Percentiles rank a stretch among this genome's conserved stretches.
These are phyloP conservation scores for Bradypus variegatus DNA, from an alignment of 2,797 vertebrate species.

Conservation along the genomic window DNA sequence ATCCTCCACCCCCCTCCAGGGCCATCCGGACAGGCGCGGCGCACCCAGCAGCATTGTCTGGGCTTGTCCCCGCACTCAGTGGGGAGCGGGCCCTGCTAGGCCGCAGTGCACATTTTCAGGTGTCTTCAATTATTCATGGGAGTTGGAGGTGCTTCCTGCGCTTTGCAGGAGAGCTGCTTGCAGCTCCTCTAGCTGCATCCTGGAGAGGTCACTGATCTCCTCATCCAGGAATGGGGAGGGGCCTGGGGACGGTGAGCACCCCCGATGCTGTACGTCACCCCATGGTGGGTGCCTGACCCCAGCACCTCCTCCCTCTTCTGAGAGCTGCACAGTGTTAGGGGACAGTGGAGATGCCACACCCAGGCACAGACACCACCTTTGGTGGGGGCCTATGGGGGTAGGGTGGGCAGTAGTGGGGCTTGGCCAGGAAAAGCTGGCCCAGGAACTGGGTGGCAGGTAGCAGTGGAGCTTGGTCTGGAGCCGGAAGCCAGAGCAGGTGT, in stretches of 20 bases:
- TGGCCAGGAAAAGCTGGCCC: background rate
- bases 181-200: background rate
- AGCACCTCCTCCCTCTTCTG: background rate
- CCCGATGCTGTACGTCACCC: background rate
- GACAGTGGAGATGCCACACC: no score
- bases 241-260: background rate
- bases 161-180: background rate
- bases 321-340: background rate
- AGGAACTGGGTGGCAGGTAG: background rate
- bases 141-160: background rate
- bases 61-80: rapidly evolving
- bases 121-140: slow-evolving; percentile 56
- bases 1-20: background rate
- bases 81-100: background rate
- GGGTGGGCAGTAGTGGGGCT: background rate
- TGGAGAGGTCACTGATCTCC: background rate
- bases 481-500: background rate
- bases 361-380: background rate
- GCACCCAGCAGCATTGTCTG: background rate
- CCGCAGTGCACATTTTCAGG: background rate
- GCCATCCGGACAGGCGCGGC: background rate
- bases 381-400: background rate
- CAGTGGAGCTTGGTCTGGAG: background rate
- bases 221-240: background rate
- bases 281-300: no score